Percentiles rank a stretch among this genome's conserved stretches.
These are phyloP conservation scores for Champsocephalus gunnari DNA, from an alignment of 2,797 vertebrate species.

Conservation along the genomic window DNA sequence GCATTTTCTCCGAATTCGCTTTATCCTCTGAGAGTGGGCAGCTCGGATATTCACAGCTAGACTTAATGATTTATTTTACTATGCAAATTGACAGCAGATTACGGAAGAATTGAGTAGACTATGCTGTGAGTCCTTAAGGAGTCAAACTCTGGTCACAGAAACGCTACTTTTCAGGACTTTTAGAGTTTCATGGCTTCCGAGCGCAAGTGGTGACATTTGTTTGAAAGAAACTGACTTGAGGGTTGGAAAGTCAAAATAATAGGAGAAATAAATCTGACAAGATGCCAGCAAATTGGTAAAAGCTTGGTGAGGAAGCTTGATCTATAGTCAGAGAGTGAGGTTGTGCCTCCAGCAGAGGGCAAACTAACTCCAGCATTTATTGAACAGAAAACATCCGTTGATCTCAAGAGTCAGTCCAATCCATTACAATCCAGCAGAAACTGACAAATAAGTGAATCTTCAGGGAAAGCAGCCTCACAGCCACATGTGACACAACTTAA, in stretches of 20 bases:
- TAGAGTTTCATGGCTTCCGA: constrained; percentile 18
- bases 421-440: not conserved
- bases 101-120: constrained; percentile 59
- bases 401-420: constrained; percentile 15
- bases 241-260: constrained; percentile 16
- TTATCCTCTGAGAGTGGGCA: constrained; percentile 47
- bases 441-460: constrained; percentile 13
- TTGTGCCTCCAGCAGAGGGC: constrained; percentile 78
- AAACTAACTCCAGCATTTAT: constrained; percentile 64
- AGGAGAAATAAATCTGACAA: constrained; percentile 15
- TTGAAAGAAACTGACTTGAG: constrained; percentile 28
- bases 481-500: constrained; percentile 10
- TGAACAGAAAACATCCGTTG: constrained; percentile 1
- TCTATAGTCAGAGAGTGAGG: constrained; percentile 28
- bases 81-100: constrained; percentile 72
- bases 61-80: constrained; percentile 66
- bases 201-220: constrained; percentile 17
- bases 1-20: constrained; percentile 48
- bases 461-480: constrained; percentile 6
- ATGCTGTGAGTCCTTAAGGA: constrained; percentile 49
- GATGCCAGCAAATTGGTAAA: constrained; percentile 6
- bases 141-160: constrained; percentile 60
- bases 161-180: constrained; percentile 34
- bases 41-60: constrained; percentile 51
- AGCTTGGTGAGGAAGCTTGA: constrained; percentile 12